Conservation (phyloP, 2,113 vertebrate genomes). For the Silurus glanis region DNA sequence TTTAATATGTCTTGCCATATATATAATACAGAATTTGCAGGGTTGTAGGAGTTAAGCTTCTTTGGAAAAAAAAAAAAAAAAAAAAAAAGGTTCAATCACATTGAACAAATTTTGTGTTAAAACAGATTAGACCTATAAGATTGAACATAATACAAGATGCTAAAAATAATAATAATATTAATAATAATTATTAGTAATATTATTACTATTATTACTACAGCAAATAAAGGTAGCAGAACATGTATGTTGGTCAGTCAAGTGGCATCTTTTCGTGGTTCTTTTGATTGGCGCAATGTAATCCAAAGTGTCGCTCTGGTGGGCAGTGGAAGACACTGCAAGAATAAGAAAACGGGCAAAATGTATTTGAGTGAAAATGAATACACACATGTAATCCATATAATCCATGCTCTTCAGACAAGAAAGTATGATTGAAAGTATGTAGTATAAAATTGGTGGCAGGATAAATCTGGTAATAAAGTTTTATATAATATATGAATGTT, state of each 20-base stretch:
- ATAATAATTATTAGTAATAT: background rate
- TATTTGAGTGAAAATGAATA: background rate
- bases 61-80: background rate
- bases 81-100: background rate
- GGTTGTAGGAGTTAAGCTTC: background rate
- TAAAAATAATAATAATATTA: slow-evolving; percentile 12
- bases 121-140: slow-evolving; percentile 2
- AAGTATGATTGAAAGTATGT: background rate
- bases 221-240: slow-evolving; percentile 29
- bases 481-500: background rate
- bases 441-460: slow-evolving; percentile 2
- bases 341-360: background rate
- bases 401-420: background rate
- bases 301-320: background rate
- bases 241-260: slow-evolving; percentile 27
- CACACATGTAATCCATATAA: background rate
- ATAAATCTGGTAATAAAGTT: slow-evolving; percentile 17
- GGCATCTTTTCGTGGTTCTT: background rate
- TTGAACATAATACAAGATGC: background rate
- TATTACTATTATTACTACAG: background rate
- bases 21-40: slow-evolving; percentile 19
- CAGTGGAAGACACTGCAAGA: slow-evolving; percentile 20
- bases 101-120: slow-evolving; percentile 4
- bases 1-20: slow-evolving; percentile 20
- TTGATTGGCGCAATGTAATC: slow-evolving; percentile 6